Base-by-base conservation (phyloP, 2,113 vertebrate species). In the Lepus timidus region DNA sequence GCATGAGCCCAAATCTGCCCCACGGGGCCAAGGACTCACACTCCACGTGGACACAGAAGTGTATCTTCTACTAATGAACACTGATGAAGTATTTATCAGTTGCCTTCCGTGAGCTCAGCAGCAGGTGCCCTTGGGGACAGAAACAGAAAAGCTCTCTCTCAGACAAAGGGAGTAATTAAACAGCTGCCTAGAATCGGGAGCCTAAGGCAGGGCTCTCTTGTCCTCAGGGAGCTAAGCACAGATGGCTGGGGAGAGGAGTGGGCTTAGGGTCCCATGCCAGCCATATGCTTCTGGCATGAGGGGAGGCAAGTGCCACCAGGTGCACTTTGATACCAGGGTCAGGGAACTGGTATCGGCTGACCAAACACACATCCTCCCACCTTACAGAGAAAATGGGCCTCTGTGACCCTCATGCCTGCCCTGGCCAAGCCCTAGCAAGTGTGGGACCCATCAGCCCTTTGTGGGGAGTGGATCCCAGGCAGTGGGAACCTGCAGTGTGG, bases 61-160 rank as follows among this genome's bases (percentile, higher is more conserved):
- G n/a, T 64, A 62, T 58, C 39, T 67, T 73, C 75, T 79, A 51
- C 79, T 16, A 79, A 75, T 88, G 64, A 91, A 27, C 31, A 83
- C 39, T 20, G 58, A 65, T n/a, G 74, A 93, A 75, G 70, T 58
- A 74, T 23, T 94, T 85, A 78, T 52, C 65, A 51, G 70, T 65
- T 52, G 49, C 52, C 71, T 76, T 68, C 39, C 83, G 22, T n/a
- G 52, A 84, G 80, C 74, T 90, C 70, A 70, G 25, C 64, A 29
- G 3, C 10, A 76, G 68, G 36, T 3, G 49, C n/a, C 67, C 11
- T 52, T 51, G 31, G 0, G 4, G 33, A 44, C 82, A 23, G 73
- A 90, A 61, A 67, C 9, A 86, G 85, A 85, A 86, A 75, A 80
- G 1, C 17, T 6, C 11, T 31, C 4, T 86, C 44, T 61, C 88